These are phyloP conservation scores for Torymus aiolomorphi DNA, from an alignment of 2,888 invertebrate species.

Conservation along the genomic window DNA sequence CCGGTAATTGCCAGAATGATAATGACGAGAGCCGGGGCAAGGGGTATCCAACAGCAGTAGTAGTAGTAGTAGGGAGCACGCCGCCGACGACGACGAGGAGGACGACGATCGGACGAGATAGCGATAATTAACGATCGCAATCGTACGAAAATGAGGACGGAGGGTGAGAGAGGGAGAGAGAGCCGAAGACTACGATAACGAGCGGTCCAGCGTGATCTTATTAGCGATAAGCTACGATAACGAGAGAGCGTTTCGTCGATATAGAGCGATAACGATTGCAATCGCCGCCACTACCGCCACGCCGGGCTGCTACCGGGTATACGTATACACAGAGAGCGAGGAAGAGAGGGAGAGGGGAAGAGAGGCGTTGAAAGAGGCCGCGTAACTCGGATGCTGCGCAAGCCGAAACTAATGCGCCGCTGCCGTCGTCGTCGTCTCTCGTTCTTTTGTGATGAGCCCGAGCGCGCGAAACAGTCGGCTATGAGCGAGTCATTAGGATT, in stretches of 20 bases:
- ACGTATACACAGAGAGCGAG: too few relatives aligned
- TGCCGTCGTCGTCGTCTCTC: not conserved
- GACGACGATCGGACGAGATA: constrained; percentile 68
- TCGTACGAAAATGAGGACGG: constrained; percentile 73
- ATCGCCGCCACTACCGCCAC: constrained; percentile 39
- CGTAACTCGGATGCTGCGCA: constrained; percentile 18
- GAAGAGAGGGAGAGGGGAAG: too few relatives aligned
- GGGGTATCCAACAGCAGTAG: constrained; percentile 41
- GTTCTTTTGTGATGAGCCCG: not conserved
- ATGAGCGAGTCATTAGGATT: not conserved
- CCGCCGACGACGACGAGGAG: constrained; percentile 33
- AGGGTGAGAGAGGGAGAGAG: constrained; percentile 57
- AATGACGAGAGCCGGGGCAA: constrained; percentile 66
- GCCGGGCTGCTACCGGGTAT: not conserved
- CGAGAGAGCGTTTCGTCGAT: constrained; percentile 66
- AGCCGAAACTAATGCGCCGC: too few relatives aligned
- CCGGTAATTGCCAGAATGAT: constrained; percentile 73
- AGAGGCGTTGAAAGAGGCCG: not conserved
- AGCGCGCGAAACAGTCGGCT: not conserved
- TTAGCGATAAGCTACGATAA: constrained; percentile 73
- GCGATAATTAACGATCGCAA: constrained; percentile 74
- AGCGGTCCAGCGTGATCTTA: constrained; percentile 73
- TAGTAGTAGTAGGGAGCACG: not conserved
- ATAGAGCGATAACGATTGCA: constrained; percentile 62
- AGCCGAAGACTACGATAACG: constrained; percentile 71